Percentiles rank a stretch among this genome's conserved stretches.
Conservation (phyloP, 2,113 vertebrate genomes). For the Ammodytes dubius region DNA sequence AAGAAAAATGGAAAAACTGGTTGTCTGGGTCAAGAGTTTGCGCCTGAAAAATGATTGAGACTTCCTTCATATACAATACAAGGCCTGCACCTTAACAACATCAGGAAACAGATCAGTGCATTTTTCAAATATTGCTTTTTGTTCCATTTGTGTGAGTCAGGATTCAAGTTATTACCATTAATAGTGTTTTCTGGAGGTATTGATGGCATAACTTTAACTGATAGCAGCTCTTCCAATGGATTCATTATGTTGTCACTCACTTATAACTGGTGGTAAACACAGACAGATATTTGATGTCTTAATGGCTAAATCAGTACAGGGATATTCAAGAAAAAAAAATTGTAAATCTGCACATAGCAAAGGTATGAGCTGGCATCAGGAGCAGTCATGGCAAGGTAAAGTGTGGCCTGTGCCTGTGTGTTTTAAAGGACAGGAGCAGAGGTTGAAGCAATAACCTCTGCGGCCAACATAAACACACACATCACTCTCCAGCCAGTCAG, state of each 20-base stretch:
- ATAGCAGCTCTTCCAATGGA: neutral
- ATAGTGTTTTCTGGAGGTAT: neutral
- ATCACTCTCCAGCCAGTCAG: slow-evolving; percentile 46
- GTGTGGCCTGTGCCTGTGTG: neutral
- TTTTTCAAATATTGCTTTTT: neutral
- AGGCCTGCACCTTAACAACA: neutral
- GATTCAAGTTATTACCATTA: neutral
- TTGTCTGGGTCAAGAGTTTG: slow-evolving; percentile 48
- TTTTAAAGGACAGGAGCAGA: slow-evolving; percentile 18
- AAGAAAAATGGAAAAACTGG: slow-evolving; percentile 23
- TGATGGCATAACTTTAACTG: neutral
- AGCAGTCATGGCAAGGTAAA: neutral
- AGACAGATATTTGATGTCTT: neutral
- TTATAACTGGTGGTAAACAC: neutral
- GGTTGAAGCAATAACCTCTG: slow-evolving; percentile 41
- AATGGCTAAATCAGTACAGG: neutral
- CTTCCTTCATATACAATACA: neutral
- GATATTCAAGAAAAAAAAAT: neutral
- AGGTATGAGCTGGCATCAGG: neutral
- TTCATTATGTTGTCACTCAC: no score
- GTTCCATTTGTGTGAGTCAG: neutral
- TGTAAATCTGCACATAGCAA: neutral
- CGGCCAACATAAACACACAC: slow-evolving; percentile 60
- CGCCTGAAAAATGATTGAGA: slow-evolving; percentile 1
- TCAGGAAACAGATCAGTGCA: no score